Base-by-base conservation (phyloP, 2,113 vertebrate species). In the Pelecanoides urinatrix region DNA sequence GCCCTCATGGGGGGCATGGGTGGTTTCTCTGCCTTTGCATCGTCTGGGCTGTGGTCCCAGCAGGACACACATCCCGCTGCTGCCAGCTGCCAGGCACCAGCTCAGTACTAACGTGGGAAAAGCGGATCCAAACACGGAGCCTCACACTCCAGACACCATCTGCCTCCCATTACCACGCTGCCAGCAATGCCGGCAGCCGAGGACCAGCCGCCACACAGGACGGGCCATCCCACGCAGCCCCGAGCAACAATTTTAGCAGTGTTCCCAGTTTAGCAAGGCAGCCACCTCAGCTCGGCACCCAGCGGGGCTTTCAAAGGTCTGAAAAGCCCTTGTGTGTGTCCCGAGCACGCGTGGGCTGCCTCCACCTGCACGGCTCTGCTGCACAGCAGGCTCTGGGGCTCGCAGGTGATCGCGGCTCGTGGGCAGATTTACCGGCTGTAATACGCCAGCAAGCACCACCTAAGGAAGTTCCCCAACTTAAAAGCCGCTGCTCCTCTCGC, bases 251-350 rank as follows among this genome's bases (percentile, higher is more conserved):
- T 13, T 26, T n/a, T 14, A 72, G 82, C 75, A 47, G 44, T 4
- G 29, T 22, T 81, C 52, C 61, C 79, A 15, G 14, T 53, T 62
- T 2, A 47, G 53, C 34, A 11, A 68, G 38, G 56, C 47, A 49
- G 45, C 75, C 5, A 1, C 76, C 2, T 3, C 58, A 40, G 32
- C 90, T 19, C 7, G 0, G 44, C 1, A 0, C 34, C 56, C 1
- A 0, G 29, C 1, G 0, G 38, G 47, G 56, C 40, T 85, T 66
- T 32, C 40, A 49, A 32, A 70, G 86, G 50, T 9, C 45, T 26
- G 42, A 40, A 13, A n/a, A 49, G 15, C 19, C 56, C 70, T 9
- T 20, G 34, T 30, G 40, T 50, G 75, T 23, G n/a, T 61, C 50
- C 36, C 82, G 42, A 29, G 29, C 72, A 34, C 62, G 25, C 3